A percentile compares a stretch with the other conserved stretches of the same genome.
Conservation (phyloP, 2,888 invertebrate species). For the Tipula lateralis region DNA sequence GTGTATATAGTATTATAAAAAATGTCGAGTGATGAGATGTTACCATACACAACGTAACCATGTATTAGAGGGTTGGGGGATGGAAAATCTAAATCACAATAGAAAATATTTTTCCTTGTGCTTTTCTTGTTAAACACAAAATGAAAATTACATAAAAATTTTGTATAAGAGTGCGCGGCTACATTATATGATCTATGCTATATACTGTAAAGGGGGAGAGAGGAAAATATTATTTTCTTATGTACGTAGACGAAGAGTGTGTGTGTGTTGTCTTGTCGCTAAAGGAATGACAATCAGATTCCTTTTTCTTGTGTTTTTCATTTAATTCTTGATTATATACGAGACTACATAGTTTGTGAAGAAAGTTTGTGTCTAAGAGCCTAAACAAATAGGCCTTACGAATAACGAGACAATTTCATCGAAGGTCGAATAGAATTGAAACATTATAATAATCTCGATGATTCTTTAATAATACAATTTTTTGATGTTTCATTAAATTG, state of each 20-base stretch:
- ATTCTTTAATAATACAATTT: neutral
- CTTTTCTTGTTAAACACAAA: neutral
- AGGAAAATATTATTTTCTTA: neutral
- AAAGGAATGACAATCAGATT: neutral
- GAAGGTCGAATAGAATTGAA: neutral
- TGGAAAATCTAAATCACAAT: neutral
- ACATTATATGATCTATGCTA: too few relatives aligned
- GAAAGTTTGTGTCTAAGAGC: neutral
- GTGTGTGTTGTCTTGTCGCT: neutral
- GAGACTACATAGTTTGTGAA: neutral
- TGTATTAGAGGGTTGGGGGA: neutral
- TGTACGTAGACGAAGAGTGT: neutral
- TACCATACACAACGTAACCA: neutral
- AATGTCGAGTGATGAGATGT: neutral
- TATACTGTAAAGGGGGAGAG: neutral
- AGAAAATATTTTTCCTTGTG: neutral
- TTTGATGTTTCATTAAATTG: neutral
- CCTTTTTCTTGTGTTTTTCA: neutral
- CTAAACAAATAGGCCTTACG: neutral
- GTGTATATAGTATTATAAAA: neutral
- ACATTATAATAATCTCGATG: neutral
- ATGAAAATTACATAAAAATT: neutral
- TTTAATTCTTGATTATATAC: neutral
- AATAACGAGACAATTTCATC: neutral
- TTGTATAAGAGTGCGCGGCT: neutral